phyloP scores from a whole-genome alignment of 2,797 vertebrate genomes.

The Tapirus indicus region DNA sequence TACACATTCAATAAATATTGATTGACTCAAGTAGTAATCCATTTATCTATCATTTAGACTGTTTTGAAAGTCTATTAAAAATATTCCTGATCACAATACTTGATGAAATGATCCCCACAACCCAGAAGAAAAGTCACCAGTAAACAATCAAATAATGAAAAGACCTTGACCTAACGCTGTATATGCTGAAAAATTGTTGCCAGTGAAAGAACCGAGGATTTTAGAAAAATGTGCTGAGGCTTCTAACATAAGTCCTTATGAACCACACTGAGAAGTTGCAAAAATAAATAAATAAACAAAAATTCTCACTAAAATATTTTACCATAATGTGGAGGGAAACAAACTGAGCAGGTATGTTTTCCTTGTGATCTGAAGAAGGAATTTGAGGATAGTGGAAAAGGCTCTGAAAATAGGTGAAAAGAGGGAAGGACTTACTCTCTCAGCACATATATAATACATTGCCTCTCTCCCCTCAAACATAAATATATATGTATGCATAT shows the following conservation, averaged over 20 bases:
- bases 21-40: background rate
- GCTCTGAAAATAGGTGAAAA: background rate
- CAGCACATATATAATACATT: background rate
- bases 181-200: background rate
- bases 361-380: background rate
- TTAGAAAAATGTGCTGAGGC: background rate
- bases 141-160: background rate
- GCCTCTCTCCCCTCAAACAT: background rate
- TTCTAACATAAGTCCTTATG: background rate
- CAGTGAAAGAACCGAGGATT: background rate
- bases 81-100: background rate
- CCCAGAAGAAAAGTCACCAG: background rate
- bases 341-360: background rate
- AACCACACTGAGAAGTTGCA: background rate
- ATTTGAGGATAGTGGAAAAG: background rate
- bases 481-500: background rate
- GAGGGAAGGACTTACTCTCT: background rate
- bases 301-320: background rate
- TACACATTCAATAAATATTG: background rate
- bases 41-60: background rate
- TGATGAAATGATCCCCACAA: background rate
- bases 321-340: background rate
- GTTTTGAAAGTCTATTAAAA: slow-evolving; percentile 1
- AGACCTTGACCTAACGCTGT: background rate
- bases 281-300: background rate